Percentiles rank a stretch among this genome's conserved stretches.
Evolutionary conservation across 2,888 invertebrate species (phyloP).

Genomic region (Euzetes globulus): DNA sequence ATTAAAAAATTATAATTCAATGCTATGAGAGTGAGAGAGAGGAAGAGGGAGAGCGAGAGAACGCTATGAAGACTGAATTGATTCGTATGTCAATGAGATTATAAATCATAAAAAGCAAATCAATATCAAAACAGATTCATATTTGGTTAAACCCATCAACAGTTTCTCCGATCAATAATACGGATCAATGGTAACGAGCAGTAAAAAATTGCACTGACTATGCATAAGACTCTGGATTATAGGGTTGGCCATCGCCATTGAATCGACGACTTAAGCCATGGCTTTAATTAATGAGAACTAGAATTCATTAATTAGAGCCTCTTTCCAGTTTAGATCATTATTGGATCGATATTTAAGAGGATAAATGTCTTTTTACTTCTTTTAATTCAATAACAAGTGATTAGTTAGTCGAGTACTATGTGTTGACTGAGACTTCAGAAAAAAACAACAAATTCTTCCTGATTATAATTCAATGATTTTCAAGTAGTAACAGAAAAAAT

Average conservation of each 20-base stretch:
- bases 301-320: background rate
- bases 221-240: background rate
- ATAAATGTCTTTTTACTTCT: background rate
- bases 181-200: background rate
- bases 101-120: constrained; percentile 13
- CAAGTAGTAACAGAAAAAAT: background rate
- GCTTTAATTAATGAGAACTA: background rate
- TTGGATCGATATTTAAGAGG: background rate
- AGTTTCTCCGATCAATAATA: background rate
- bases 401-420: background rate
- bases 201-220: too few species aligned
- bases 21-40: background rate
- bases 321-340: background rate
- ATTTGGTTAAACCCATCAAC: constrained; percentile 27
- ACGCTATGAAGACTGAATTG: background rate
- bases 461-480: background rate
- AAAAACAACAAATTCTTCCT: too few species aligned
- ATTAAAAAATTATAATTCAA: background rate
- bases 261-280: background rate
- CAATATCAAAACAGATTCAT: background rate
- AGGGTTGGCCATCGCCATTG: background rate
- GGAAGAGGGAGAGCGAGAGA: background rate
- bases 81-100: constrained; percentile 10
- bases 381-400: background rate
- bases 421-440: too few species aligned